Conservation (phyloP, 2,113 vertebrate genomes). For the Todiramphus chloris region DNA sequence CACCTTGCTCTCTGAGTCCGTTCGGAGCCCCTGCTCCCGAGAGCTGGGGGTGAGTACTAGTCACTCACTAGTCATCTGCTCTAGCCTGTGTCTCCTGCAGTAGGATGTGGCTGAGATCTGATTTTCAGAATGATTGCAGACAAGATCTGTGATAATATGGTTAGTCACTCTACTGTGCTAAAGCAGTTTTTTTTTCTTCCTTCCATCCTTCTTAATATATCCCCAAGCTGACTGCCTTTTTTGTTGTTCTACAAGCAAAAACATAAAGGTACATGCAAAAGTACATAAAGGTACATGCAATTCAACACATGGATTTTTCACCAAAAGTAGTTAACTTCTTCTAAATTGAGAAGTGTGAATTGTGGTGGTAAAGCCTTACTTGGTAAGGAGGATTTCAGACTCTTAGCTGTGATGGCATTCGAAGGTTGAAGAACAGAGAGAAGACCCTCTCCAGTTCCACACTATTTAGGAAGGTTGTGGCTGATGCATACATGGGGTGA, state of each 20-base stretch:
- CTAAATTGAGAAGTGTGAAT: neutral
- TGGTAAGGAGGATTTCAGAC: neutral
- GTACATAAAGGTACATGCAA: neutral
- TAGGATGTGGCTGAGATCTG: neutral
- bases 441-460: neutral
- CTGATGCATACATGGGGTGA: neutral
- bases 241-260: neutral
- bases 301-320: neutral
- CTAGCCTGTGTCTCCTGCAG: neutral
- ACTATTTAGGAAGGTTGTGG: neutral
- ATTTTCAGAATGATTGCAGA: neutral
- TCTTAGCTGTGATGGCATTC: neutral
- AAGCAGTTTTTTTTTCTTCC: neutral
- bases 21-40: neutral
- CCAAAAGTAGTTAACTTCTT: neutral
- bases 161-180: neutral
- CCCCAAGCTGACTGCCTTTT: neutral
- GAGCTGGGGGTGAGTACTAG: neutral
- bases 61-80: neutral
- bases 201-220: neutral
- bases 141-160: neutral
- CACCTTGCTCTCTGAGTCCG: neutral
- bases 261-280: neutral
- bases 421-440: neutral
- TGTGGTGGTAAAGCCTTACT: neutral